Evolutionary conservation across 2,113 vertebrate species (phyloP), one percentile per base, ranked within the genome.

Genomic region (Trachemys scripta): DNA sequence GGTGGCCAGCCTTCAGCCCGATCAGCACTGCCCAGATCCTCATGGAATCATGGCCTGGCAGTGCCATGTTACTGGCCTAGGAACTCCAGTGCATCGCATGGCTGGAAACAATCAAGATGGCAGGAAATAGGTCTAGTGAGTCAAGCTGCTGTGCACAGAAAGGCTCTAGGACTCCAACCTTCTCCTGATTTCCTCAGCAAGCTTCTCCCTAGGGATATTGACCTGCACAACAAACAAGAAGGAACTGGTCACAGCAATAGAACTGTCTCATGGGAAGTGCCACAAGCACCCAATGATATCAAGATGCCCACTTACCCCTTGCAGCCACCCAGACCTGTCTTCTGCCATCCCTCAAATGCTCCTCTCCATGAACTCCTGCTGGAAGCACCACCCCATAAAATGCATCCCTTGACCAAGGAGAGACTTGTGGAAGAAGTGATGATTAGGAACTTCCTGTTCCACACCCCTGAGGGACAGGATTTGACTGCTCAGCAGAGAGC

Each of bases 161-260:
- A 13, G 12, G 2, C 31, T 25, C 57, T 96, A 95, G 42, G 92
- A 85, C 93, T 95, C 87, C 95, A 97, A 79, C 27, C 97, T 11
- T 1, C 97, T 98, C 95, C 96, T 97, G 95, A 99, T 98, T 95
- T 99, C 99, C 27, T 87, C 96, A 49, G 98, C 93, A 4, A 99
- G 98, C 35, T 98, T 97, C 47, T 93, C 97, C 97, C 98, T 98
- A 57, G 98, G 98, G 75, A 99, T 57, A 82, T 98, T 98, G 16
- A 98, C 97, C 99, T 99, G 90, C 10, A 90, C 96, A 97, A 35
- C 78, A 82, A 84, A 82, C 0, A 13, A 31, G 51, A 16, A 94
- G 29, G 10, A 79, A 4, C 14, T 62, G 79, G 76, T 53, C 31
- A 65, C 53, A 80, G 49, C 50, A 65, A 47, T 25, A 89, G 19